Evolutionary conservation across 53 echinoderm and acorn worm species (phyloP).

Genomic region (Glandiceps talaboti): DNA sequence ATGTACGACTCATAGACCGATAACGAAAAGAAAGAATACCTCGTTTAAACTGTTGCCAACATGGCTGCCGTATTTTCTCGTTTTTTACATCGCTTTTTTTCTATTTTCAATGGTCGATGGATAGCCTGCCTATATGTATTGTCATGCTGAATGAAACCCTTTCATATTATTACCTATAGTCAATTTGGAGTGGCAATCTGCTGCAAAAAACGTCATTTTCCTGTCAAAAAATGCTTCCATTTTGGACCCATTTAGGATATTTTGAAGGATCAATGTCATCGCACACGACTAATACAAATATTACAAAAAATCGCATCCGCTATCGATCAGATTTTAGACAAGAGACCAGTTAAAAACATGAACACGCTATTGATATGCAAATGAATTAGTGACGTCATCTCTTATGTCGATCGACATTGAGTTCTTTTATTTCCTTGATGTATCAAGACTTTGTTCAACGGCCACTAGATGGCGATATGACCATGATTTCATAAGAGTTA

Average conservation of each 20-base stretch:
- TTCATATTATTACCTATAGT: background rate
- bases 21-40: no score
- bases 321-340: background rate
- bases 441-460: background rate
- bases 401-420: background rate
- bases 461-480: no score
- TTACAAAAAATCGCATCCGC: background rate
- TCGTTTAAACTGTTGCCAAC: background rate
- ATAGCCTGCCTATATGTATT: background rate
- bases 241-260: background rate
- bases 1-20: no score
- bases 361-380: background rate
- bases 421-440: background rate
- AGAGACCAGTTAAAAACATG: background rate
- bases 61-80: background rate
- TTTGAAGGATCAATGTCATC: background rate
- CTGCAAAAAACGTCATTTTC: no score
- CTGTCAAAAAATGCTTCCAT: no score
- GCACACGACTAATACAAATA: background rate
- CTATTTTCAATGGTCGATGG: background rate
- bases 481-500: no score
- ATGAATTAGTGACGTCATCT: background rate
- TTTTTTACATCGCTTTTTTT: background rate
- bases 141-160: background rate
- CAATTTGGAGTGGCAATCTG: background rate